Evolutionary conservation across 2,113 vertebrate species (phyloP), one percentile per base, ranked within the genome.

Genomic region (Spilogale gracilis): DNA sequence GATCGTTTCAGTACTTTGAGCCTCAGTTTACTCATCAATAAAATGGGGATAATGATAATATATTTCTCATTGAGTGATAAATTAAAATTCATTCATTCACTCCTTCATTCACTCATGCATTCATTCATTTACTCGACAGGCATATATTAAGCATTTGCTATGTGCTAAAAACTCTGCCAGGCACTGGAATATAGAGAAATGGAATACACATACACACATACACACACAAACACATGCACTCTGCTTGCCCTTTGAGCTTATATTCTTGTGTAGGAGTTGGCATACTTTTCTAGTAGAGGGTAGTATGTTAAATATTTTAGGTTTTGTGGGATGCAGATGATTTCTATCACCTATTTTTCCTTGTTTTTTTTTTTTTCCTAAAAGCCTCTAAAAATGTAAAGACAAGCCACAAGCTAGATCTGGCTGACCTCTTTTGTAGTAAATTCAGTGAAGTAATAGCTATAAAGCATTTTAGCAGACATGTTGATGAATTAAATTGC

Each of bases 351-450:
- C 12, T 63, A 13, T 45, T n/a, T 76, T 78, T 76, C 14, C 14
- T 25, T 52, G 38, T 6, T 63, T 17, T 25, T 25, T 63, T 17
- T 25, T 25, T 48, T n/a, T 13, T 5, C 2, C 14, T 69, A 45
- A 82, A 92, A 84, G 11, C 13, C 56, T 76, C 93, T 61, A 61
- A 80, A 85, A 45, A 92, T 69, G 43, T 80, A 69, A 94, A 93
- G 86, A 52, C 3, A 86, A 76, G n/a, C 21, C 90, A 21, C 21
- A 6, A 71, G 32, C 74, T 30, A 8, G 52, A 23, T 38, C 30
- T 50, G 65, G 9, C 17, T 45, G 78, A 27, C 63, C 9, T 18
- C 23, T 82, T 4, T 83, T 32, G n/a, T n/a, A 81, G 74, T 54
- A 17, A 58, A 60, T 38, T 86, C 48, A 65, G 14, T 89, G 76